A percentile compares a stretch with the other conserved stretches of the same genome.
phyloP scores from a whole-genome alignment of 2,113 vertebrate species.

The Trichechus manatus region DNA sequence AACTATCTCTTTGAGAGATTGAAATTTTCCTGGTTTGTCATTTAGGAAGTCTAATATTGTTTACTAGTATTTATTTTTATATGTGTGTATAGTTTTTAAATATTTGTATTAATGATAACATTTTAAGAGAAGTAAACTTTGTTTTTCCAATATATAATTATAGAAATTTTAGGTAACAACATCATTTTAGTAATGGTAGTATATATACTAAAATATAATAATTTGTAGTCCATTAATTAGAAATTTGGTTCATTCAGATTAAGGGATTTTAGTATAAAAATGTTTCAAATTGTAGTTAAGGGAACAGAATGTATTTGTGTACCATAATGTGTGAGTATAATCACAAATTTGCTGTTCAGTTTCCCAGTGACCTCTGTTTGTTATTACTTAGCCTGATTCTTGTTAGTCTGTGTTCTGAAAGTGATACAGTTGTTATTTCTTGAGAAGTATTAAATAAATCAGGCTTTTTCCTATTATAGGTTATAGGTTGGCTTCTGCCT shows the following conservation, averaged over 20 bases:
- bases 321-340: neutral
- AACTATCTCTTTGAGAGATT: neutral
- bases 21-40: conserved; percentile 5
- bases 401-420: neutral
- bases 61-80: conserved; percentile 35
- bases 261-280: neutral
- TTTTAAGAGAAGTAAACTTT: neutral
- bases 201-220: neutral
- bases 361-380: neutral
- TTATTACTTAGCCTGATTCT: neutral
- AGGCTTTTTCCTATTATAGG: neutral
- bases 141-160: neutral
- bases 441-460: neutral
- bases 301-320: neutral
- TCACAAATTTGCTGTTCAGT: neutral
- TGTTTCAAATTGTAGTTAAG: conserved; percentile 29
- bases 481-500: neutral
- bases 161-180: neutral
- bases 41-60: neutral
- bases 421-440: neutral
- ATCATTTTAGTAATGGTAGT: neutral
- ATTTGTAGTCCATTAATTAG: conserved; percentile 39
- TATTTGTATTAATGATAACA: conserved; percentile 39
- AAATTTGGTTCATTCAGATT: conserved; percentile 32
- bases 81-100: conserved; percentile 20